Conservation (phyloP, 1,140 invertebrate genomes). For the Globodera rostochiensis region DNA sequence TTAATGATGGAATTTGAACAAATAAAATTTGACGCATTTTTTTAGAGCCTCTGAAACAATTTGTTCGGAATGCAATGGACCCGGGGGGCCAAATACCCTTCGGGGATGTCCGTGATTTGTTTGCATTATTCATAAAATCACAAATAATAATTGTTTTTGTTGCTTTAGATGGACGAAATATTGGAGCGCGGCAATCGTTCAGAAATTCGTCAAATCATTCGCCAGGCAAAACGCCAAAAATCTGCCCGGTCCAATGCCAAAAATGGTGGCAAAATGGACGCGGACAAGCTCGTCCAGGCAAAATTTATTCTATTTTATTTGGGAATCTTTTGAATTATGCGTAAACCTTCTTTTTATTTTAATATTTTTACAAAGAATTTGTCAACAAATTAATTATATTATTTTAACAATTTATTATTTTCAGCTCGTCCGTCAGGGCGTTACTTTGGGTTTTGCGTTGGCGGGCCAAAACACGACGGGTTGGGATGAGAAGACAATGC, state of each 20-base stretch:
- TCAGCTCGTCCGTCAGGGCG: conserved; percentile 35
- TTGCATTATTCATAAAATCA: neutral
- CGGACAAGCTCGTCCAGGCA: neutral
- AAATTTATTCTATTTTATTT: neutral
- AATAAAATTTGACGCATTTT: too few relatives aligned
- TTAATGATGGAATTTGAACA: too few relatives aligned
- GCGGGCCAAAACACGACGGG: conserved; percentile 59
- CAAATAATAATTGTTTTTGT: neutral
- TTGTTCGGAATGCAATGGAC: neutral
- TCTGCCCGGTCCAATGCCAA: neutral
- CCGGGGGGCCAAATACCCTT: neutral
- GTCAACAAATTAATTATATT: too few relatives aligned
- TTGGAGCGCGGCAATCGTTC: conserved; percentile 2
- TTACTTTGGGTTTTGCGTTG: conserved; percentile 56
- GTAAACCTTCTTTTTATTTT: too few relatives aligned
- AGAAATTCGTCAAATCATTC: conserved; percentile 16
- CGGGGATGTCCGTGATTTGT: neutral
- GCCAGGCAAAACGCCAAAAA: conserved; percentile 7
- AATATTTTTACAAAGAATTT: too few relatives aligned
- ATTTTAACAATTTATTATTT: neutral
- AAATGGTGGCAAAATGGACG: neutral
- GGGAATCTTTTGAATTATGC: too few relatives aligned
- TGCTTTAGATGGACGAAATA: conserved; percentile 17
- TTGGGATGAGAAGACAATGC: conserved; percentile 62
- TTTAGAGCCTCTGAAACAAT: too few relatives aligned